Base-by-base conservation (phyloP, 2,888 invertebrate genomes). In the Macropis europaea region DNA sequence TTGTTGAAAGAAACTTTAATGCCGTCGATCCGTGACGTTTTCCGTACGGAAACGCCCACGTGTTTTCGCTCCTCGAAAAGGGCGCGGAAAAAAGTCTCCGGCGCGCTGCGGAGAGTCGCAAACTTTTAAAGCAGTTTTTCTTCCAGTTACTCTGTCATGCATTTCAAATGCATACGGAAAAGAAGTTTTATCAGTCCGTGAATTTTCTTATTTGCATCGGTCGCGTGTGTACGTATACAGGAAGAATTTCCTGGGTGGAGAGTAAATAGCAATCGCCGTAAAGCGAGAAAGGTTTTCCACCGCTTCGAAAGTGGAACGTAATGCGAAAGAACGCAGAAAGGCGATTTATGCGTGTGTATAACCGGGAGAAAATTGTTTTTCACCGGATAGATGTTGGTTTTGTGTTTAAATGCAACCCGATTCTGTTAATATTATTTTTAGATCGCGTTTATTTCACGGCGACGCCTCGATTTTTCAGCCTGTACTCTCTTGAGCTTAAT, bases 131-230 rank as follows among this genome's bases (percentile, higher is more conserved):
- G 28, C 22, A 30, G 26, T n/a, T 62, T 15, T 36, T 48, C 34
- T 32, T 22, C 62, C 6, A 30, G 19, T 26, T 45, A 47, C 28
- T 62, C 45, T 52, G 70, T 62, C 62, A 62, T 62, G 63, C 59
- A 71, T 71, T 66, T 61, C 48, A 56, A 71, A 71, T 69, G 30
- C 47, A 9, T 19, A 6, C 32, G 0, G 30, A 15, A 17, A 24
- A 19, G 42, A 59, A 52, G 59, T 69, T 69, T 61, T 52, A 48
- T 50, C 40, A 54, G 32, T 48, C 45, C 7, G 50, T 40, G 47
- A 43, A 56, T 54, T 56, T 62, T 69, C 54, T 69, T 62, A 56
- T 71, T 56, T 62, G 22, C 48, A 36, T 53, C 34, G 53, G n/a
- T n/a, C n/a, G n/a, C n/a, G n/a, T n/a, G n/a, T n/a, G n/a, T 11